Base-by-base conservation (phyloP, 1,140 invertebrate genomes). In the Nilaparvata lugens region DNA sequence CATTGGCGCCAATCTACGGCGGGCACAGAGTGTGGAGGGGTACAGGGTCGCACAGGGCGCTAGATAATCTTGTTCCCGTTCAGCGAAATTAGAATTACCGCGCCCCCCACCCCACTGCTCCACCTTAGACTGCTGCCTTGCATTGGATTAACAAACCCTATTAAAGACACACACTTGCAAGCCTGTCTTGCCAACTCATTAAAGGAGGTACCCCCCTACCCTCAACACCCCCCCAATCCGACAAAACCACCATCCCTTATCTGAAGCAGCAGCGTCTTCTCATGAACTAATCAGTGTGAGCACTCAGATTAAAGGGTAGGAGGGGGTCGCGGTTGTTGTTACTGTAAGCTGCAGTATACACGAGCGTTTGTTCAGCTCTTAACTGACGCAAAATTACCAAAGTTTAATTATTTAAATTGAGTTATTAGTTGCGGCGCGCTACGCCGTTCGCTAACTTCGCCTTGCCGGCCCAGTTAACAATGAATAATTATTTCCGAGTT, bases 71-170 rank as follows among this genome's bases (percentile, higher is more conserved):
- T 25, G 58, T 24, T 53, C 59, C 56, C 52, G 58, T 62, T 35
- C 31, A 35, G 56, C 59, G 38, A 52, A 55, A 55, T 48, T 42
- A 54, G 56, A 58, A 62, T 58, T 58, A 58, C 24, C 18, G 62
- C 53, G 52, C 58, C 45, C n/a, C 31, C 54, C 38, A 9, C 38
- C n/a, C 38, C 9, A 9, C 38, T 40, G 16, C 45, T 48, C 11
- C 18, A 18, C 14, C 6, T 5, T 48, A 48, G 13, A 14, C 45
- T 19, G 16, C 45, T 48, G 16, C 21, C 45, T 48, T 48, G 42
- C 62, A 61, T 64, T 61, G 61, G 57, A 64, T 64, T 60, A 64
- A 64, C 62, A 64, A 64, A 64, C 59, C 35, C 53, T 64, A 64
- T 64, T 64, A 64, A 64, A 64, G 62, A 64, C 55, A 42, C 58